These are phyloP conservation scores for Odontocolon sp. DNA, from an alignment of 2,888 invertebrate species.

Conservation along the genomic window DNA sequence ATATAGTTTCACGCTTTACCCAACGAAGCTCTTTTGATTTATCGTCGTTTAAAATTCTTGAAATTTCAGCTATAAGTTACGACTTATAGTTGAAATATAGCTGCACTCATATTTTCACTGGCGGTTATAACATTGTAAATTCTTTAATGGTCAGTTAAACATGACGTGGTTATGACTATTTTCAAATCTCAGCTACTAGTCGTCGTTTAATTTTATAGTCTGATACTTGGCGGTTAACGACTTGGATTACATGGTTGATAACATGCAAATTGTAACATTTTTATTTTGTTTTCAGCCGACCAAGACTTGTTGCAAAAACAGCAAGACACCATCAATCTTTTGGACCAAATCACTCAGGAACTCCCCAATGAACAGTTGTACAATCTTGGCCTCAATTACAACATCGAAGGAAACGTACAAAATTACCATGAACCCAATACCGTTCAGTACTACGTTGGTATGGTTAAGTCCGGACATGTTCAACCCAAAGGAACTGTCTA, in stretches of 20 bases:
- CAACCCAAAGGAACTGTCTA: constrained; percentile 85
- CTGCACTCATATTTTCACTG: neutral
- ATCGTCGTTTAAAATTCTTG: neutral
- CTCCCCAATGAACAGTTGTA: constrained; percentile 82
- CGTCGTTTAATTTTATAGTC: too few relatives aligned
- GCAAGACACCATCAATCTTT: constrained; percentile 83
- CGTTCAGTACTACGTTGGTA: constrained; percentile 83
- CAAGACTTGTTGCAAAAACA: constrained; percentile 83
- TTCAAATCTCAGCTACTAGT: too few relatives aligned
- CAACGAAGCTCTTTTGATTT: too few relatives aligned
- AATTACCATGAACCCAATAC: constrained; percentile 81
- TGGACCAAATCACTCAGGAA: constrained; percentile 86
- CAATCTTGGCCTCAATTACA: constrained; percentile 83
- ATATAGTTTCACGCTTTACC: too few relatives aligned
- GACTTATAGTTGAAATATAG: too few relatives aligned
- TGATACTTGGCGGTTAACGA: too few relatives aligned
- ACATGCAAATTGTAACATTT: neutral
- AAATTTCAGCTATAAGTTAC: too few relatives aligned
- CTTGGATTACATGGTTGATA: neutral
- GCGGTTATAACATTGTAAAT: neutral
- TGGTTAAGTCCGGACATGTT: constrained; percentile 82
- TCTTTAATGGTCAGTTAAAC: neutral
- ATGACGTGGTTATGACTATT: neutral
- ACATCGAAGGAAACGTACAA: constrained; percentile 84
- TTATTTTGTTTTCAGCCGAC: constrained; percentile 80